Conservation (phyloP, 2,113 vertebrate species). For the Rutilus rutilus region DNA sequence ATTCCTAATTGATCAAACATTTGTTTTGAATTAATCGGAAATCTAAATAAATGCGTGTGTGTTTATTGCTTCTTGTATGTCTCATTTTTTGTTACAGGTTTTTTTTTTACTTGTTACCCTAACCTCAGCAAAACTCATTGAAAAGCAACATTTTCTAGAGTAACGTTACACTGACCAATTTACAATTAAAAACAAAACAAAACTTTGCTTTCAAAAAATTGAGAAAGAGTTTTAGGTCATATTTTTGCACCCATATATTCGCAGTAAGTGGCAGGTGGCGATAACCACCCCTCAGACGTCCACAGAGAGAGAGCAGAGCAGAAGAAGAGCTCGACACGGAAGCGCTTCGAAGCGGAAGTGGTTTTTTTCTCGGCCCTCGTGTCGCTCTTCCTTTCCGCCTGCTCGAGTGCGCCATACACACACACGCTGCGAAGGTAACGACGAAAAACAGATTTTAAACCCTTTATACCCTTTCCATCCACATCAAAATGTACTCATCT, state of each 20-base stretch:
- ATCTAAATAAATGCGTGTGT: neutral
- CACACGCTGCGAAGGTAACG: conserved; percentile 35
- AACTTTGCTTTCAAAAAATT: no score
- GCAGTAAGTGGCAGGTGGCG: neutral
- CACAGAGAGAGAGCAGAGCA: neutral
- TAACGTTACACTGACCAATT: neutral
- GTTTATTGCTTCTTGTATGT: neutral
- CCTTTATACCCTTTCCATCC: neutral
- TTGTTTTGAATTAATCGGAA: neutral
- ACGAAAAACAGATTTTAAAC: neutral
- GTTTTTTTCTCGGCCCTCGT: conserved; percentile 30
- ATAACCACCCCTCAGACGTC: neutral
- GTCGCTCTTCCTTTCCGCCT: conserved; percentile 44
- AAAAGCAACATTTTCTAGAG: neutral
- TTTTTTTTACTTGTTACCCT: neutral
- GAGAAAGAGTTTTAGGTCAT: neutral
- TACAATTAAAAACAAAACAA: neutral
- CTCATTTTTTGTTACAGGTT: neutral
- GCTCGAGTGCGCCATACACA: conserved; percentile 43
- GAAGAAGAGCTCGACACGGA: neutral
- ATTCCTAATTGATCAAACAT: neutral
- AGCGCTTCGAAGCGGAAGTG: conserved; percentile 18
- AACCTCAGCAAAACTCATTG: neutral
- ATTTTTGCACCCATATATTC: neutral
- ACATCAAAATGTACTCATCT: neutral